Evolutionary conservation across 1,140 invertebrate genomes (phyloP), one percentile per base, ranked within the genome.

Genomic region (Pogonomyrmex californicus): DNA sequence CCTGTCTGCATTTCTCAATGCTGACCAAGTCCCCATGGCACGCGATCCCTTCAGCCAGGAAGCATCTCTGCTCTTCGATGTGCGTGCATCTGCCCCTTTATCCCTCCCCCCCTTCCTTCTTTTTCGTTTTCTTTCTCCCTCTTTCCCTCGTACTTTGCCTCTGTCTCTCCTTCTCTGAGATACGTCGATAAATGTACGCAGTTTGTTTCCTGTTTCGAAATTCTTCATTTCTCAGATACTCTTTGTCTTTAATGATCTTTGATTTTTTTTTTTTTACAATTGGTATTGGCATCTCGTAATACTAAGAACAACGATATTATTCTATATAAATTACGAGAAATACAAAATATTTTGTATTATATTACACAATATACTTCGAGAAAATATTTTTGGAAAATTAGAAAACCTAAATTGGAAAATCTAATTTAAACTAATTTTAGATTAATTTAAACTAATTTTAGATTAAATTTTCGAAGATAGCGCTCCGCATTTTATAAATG

Each of bases 1-100:
- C 62, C 77, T 36, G 85, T 89, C 87, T 87, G 66, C 88, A 75
- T 90, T 90, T 89, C 77, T 90, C 87, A 82, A 73, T 76, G 87
- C 87, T 88, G 87, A 89, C 87, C 70, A 86, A 90, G 87, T 88
- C 14, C 4, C 23, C 85, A 58, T 82, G 81, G 85, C 88, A 89
- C 85, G 88, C 88, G 88, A 90, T 90, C 78, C 49, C 10, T 56
- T 38, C 60, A 44, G 82, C 41, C 88, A 89, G 87, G 87, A 89
- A 89, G 76, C 73, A 76, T 70, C 83, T 73, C 76, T 66, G 78
- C 81, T 79, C 87, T 56, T 51, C 49, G 41, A 85, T 12, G 86
- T 49, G 38, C 30, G 62, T 44, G 23, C 56, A 36, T 60, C 33
- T 38, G 4, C 62, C 17, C 10, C 47, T 60, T 51, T 58, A 6